Evolutionary conservation across 2,797 vertebrate genomes (phyloP).

Genomic region (Tinamus major): DNA sequence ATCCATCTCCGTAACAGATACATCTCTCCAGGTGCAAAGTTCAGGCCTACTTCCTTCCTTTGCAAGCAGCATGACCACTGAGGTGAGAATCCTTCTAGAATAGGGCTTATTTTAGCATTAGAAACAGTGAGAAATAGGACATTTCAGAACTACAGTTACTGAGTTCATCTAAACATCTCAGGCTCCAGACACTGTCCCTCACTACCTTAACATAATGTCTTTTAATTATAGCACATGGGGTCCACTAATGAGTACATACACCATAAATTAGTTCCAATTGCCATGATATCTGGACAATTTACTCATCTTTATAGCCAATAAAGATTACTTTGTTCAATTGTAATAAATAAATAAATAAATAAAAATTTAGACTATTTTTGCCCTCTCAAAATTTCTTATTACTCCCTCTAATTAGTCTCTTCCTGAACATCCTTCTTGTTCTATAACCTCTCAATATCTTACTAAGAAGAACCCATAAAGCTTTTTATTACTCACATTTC

Average conservation of each 20-base stretch:
- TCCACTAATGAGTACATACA: fast-evolving
- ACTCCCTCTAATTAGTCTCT: background rate
- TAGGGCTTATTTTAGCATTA: background rate
- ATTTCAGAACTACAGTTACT: background rate
- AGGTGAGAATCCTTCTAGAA: background rate
- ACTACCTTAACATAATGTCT: background rate
- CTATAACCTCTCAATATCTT: background rate
- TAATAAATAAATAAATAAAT: too few species aligned
- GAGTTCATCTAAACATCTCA: background rate
- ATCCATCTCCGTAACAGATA: background rate
- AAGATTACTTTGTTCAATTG: too few species aligned
- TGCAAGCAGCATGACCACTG: background rate
- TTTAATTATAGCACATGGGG: background rate
- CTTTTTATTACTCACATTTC: background rate
- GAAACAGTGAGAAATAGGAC: background rate
- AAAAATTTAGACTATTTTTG: background rate
- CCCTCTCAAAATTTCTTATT: background rate
- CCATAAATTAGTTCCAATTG: background rate
- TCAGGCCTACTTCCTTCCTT: background rate
- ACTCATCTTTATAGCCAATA: background rate
- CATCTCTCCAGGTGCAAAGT: background rate
- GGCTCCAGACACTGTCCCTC: background rate
- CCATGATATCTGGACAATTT: background rate
- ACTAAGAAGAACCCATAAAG: too few species aligned
- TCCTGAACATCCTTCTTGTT: background rate